A percentile compares a stretch with the other conserved stretches of the same genome.
Conservation (phyloP, 53 echinoderm and acorn worm species). For the Stichopus horrens region DNA sequence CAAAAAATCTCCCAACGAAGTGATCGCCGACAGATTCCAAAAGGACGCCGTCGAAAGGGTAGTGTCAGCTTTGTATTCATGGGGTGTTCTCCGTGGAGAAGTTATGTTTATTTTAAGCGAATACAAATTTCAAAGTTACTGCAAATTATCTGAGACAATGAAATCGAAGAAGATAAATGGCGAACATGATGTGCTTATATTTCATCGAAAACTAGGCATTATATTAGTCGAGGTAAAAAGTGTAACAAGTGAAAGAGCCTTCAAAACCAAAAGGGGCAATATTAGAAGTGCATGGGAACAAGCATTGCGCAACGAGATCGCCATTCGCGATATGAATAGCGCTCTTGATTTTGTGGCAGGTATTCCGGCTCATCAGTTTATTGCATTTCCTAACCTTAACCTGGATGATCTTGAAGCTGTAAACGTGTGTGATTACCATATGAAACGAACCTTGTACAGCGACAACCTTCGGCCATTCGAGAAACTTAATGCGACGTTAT, state of each 20-base stretch:
- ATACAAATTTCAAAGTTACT: slow-evolving; percentile 56
- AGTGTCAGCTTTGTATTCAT: slow-evolving; percentile 46
- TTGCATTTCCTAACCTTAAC: slow-evolving; percentile 57
- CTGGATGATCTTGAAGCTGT: slow-evolving; percentile 24
- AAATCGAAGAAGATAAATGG: slow-evolving; percentile 42
- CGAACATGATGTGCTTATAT: slow-evolving; percentile 57
- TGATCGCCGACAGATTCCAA: slow-evolving; percentile 53
- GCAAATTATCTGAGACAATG: slow-evolving; percentile 7
- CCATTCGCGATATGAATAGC: slow-evolving; percentile 59
- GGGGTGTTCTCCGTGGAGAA: slow-evolving; percentile 46
- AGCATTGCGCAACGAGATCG: slow-evolving; percentile 47
- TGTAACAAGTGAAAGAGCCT: slow-evolving; percentile 28
- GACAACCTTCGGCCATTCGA: neutral
- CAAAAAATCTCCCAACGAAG: slow-evolving; percentile 32
- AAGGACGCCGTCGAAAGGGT: slow-evolving; percentile 60
- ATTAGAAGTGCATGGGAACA: slow-evolving; percentile 54
- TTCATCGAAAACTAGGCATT: slow-evolving; percentile 46
- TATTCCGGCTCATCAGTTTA: slow-evolving; percentile 45
- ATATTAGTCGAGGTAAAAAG: slow-evolving; percentile 61
- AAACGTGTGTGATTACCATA: slow-evolving; percentile 51
- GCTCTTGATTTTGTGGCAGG: slow-evolving; percentile 37
- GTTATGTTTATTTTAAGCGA: slow-evolving; percentile 61
- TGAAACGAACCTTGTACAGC: slow-evolving; percentile 15
- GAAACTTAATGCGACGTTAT: neutral
- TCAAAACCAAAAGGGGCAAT: slow-evolving; percentile 54